Evolutionary conservation across 2,797 vertebrate species (phyloP), one percentile per base, ranked within the genome.

Genomic region (Acomys russatus): DNA sequence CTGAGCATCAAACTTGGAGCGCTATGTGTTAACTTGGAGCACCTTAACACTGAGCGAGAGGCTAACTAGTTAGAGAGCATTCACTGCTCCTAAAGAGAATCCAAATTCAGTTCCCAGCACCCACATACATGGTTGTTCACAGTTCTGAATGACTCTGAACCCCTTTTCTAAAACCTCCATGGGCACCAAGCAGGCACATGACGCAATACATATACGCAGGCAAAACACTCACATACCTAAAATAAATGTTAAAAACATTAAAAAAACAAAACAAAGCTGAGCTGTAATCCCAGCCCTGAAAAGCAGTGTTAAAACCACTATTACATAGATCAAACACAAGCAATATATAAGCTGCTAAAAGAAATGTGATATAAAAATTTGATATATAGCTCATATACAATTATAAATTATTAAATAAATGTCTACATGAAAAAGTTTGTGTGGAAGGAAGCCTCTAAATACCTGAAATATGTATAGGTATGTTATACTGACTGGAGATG

Each of bases 391-490:
- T 89, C 14, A 87, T 64, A 79, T 91, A 61, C 49, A 33, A 88
- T 63, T 66, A 91, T 28, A 94, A 89, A 76, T 87, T 9, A 83
- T 35, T 74, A 95, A 95, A 84, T 73, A 90, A 97, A 86, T 59
- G 3, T 82, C 73, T 90, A 63, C 56, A 22, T 94, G 54, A 91
- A 96, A 92, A 2, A 85, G 44, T 76, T 5, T 11, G 6, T 22
- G 3, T 79, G 54, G 9, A 79, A 94, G 33, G 4, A 86, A 94
- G 63, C n/a, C 20, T 87, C 56, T 77, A 92, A 90, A 44, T 68
- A 10, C 59, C 54, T 56, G 2, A 33, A 76, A 22, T 61, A 94
- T 88, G 3, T 92, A 2, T 7, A 63, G 23, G 28, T 35, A 88
- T 85, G 2, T 56, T 9, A 92, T 73, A 82, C 15, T 88, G 56